Percentiles rank a stretch among this genome's conserved stretches.
These are phyloP conservation scores for Semnornis frantzii DNA, from an alignment of 2,113 vertebrate genomes.

Conservation along the genomic window DNA sequence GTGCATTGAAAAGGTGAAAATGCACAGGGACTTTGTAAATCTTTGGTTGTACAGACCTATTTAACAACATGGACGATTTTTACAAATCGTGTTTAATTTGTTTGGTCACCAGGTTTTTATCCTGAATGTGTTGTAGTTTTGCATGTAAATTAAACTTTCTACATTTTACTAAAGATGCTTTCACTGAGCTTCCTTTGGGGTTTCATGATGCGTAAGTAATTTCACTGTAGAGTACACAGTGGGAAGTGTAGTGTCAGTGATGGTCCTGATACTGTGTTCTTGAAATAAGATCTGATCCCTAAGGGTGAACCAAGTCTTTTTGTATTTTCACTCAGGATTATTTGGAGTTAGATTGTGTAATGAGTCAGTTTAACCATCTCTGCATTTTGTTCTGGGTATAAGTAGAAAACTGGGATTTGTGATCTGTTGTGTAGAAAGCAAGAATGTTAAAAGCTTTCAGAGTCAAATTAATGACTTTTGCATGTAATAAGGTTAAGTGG, in stretches of 20 bases:
- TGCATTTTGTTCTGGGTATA: background rate
- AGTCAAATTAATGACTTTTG: background rate
- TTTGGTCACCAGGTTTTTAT: constrained; percentile 56
- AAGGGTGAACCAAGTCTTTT: background rate
- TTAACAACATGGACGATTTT: constrained; percentile 61
- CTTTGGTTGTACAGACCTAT: constrained; percentile 74
- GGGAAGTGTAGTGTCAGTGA: background rate
- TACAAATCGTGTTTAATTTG: constrained; percentile 54
- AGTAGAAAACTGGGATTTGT: background rate
- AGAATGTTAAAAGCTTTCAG: background rate
- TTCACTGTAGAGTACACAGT: background rate
- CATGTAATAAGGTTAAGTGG: background rate
- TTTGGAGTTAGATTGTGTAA: background rate
- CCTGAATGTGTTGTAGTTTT: constrained; percentile 62
- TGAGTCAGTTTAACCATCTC: background rate
- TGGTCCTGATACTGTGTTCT: background rate
- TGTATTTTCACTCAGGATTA: background rate
- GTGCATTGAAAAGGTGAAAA: constrained; percentile 83
- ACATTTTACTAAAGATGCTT: constrained; percentile 65
- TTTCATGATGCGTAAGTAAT: background rate
- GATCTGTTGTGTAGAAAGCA: background rate
- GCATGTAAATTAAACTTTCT: constrained; percentile 82
- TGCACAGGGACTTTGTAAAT: constrained; percentile 70
- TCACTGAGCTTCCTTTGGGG: background rate
- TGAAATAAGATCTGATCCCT: background rate